Evolutionary conservation across 2,113 vertebrate species (phyloP).

Genomic region (Chrysemys picta): DNA sequence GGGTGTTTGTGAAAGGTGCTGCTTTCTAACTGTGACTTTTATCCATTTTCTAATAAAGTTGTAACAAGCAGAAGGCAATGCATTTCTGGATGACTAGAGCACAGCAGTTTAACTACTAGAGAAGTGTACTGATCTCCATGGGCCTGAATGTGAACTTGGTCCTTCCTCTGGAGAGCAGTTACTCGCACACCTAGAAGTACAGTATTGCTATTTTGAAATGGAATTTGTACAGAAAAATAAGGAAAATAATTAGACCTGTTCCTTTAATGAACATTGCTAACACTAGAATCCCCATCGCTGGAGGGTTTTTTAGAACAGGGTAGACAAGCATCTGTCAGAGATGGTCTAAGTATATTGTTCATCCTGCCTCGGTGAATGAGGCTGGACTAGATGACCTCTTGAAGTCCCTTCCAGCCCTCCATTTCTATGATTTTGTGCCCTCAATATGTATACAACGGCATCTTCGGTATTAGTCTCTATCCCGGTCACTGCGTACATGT

Average conservation of each 20-base stretch:
- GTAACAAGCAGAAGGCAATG: neutral
- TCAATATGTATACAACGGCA: neutral
- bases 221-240: neutral
- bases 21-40: neutral
- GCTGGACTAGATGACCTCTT: neutral
- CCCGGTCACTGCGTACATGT: neutral
- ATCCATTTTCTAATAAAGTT: neutral
- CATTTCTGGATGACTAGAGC: neutral
- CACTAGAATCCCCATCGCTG: neutral
- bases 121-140: neutral
- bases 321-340: neutral
- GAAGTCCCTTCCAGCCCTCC: neutral
- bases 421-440: neutral
- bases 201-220: neutral
- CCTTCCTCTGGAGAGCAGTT: neutral
- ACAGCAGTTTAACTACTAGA: neutral
- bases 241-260: neutral
- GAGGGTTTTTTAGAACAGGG: neutral
- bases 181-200: neutral
- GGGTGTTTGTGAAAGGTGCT: neutral
- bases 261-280: neutral
- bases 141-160: neutral
- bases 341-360: neutral
- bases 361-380: neutral
- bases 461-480: neutral